phyloP scores from a whole-genome alignment of 2,797 vertebrate genomes.

The Coranthus polyacanthus region DNA sequence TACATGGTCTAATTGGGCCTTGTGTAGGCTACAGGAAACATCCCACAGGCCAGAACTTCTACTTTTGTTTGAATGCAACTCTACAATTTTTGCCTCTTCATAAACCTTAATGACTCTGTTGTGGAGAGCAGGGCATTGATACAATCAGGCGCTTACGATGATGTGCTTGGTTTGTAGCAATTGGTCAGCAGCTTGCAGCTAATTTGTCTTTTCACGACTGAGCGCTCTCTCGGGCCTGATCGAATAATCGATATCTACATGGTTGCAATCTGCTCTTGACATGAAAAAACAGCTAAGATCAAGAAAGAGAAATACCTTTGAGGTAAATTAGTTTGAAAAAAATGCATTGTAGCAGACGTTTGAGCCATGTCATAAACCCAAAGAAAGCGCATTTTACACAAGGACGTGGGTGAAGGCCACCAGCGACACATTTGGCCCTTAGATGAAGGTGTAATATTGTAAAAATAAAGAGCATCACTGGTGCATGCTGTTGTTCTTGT shows the following conservation, averaged over 20 bases:
- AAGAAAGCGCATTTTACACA: conserved; percentile 36
- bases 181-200: conserved; percentile 84
- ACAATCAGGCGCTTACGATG: conserved; percentile 69
- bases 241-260: conserved; percentile 82
- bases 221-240: conserved; percentile 78
- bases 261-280: conserved; percentile 79
- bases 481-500: conserved; percentile 25
- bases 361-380: conserved; percentile 11
- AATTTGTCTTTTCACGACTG: conserved; percentile 84
- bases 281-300: conserved; percentile 49
- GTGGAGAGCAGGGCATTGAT: conserved; percentile 59
- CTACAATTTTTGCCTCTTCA: conserved; percentile 55
- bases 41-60: conserved; percentile 11
- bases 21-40: conserved; percentile 40
- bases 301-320: conserved; percentile 49
- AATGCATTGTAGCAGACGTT: neutral
- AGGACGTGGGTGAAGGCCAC: conserved; percentile 38
- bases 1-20: conserved; percentile 70
- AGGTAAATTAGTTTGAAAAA: conserved; percentile 44
- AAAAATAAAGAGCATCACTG: conserved; percentile 41
- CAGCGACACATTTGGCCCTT: conserved; percentile 20
- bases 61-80: conserved; percentile 47
- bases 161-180: conserved; percentile 80
- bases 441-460: conserved; percentile 46
- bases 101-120: conserved; percentile 69